Base-by-base conservation (phyloP, 2,888 invertebrate genomes). In the Acanthacorydalis orientalis region DNA sequence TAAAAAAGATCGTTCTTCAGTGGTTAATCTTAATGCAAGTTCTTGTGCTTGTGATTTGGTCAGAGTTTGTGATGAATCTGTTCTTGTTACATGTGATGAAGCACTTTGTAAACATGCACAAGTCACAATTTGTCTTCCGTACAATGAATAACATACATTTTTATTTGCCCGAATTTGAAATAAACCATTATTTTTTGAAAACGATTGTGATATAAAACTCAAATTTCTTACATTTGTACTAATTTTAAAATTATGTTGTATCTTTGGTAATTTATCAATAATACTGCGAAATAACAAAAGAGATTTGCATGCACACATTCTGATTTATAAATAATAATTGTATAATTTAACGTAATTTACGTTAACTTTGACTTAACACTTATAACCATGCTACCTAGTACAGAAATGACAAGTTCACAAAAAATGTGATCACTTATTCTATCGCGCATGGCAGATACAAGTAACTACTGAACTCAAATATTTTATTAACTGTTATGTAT, bases 11-110 rank as follows among this genome's bases (percentile, higher is more conserved):
- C 87, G 71, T 61, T 88, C 87, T 45, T 82, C 80, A 46, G 77
- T 73, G 37, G 79, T 84, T 35, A 88, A 68, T 56, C 79, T 76
- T 34, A 81, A 65, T 7, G 83, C 75, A 43, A 88, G 68, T 58
- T 85, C 83, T 55, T 79, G 76, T 0, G 86, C 87, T 55, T 83
- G 80, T 42, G 77, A 69, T 58, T 81, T 82, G 34, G 79, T 63
- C 42, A 67, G 56, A 33, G 64, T 47, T 43, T 42, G 34, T 12
- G 16, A 12, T 10, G 33, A 11, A 23, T 47, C 47, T 7, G 15
- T 11, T 9, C 37, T 39, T 15, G 31, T 14, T 41, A 43, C 47
- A 10, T 39, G 31, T 15, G 40, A 37, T 23, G 46, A 46, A 23
- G 46, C 46, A 46, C 46, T 39, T 32, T 37, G 46, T 46, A 37